A percentile compares a stretch with the other conserved stretches of the same genome.
Evolutionary conservation across 1,140 invertebrate genomes (phyloP).

Genomic region (Drosophila jambulina): DNA sequence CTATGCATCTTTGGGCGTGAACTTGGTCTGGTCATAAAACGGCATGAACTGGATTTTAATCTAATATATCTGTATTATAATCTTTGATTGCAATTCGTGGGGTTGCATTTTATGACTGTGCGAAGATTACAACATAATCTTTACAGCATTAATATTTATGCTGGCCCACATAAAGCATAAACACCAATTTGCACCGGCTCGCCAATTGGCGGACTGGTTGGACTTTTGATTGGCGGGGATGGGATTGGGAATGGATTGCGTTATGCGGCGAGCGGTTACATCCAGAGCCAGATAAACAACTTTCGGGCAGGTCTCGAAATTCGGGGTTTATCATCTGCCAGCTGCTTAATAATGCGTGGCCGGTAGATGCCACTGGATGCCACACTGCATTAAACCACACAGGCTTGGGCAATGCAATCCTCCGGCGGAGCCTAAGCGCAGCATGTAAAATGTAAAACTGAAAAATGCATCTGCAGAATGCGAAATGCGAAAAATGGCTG

Average conservation of each 20-base stretch:
- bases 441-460: constrained; percentile 48
- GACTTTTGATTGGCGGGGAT: constrained; percentile 25
- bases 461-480: constrained; percentile 62
- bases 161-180: constrained; percentile 70
- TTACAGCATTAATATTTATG: constrained; percentile 69
- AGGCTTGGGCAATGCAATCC: constrained; percentile 56
- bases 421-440: constrained; percentile 9
- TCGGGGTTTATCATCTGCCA: constrained; percentile 54
- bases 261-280: constrained; percentile 49
- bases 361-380: constrained; percentile 58
- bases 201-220: constrained; percentile 47
- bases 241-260: constrained; percentile 46
- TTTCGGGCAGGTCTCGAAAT: constrained; percentile 59
- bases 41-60: constrained; percentile 45
- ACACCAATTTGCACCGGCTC: constrained; percentile 61
- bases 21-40: constrained; percentile 22
- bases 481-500: constrained; percentile 53
- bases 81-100: constrained; percentile 52
- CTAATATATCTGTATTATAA: constrained; percentile 31
- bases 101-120: constrained; percentile 58
- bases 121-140: constrained; percentile 58
- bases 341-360: constrained; percentile 79
- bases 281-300: constrained; percentile 55
- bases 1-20: constrained; percentile 41
- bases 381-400: constrained; percentile 27